Evolutionary conservation across 2,888 invertebrate genomes (phyloP), one percentile per base, ranked within the genome.

Genomic region (Lepeophtheirus nordmannii): DNA sequence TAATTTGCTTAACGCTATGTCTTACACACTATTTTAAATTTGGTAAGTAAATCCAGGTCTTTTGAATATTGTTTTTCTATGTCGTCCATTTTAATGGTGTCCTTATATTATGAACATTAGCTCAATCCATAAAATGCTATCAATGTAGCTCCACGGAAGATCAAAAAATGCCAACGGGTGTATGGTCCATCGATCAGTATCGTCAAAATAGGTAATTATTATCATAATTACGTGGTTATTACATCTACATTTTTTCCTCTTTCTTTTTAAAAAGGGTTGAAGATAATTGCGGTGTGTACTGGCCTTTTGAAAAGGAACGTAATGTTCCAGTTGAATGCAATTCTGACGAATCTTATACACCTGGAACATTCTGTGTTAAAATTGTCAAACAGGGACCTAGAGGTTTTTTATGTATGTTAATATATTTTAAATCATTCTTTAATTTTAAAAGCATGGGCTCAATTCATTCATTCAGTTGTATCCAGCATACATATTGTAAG

Each of bases 301-400:
- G 81, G 69, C 82, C 79, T 71, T 96, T 96, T 74, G 87, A 94
- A 74, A 84, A 81, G 71, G 82, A 85, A 14, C 83, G 85, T 69
- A 88, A 94, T 74, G 87, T 92, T 70, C 83, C 93, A 11, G 85
- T 93, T 1, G 93, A 96, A 73, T 96, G 96, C 75, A 89, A 85
- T 73, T 90, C 87, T n/a, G 92, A 92, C 73, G 93, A 94, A 75
- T 90, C 92, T 56, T 83, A 88, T 70, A 88, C 89, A 78, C 93
- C 93, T 23, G 96, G 94, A 10, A 89, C 92, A 2, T 94, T 96
- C 76, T 96, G 96, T 75, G 89, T 93, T 81, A 96, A 96, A 79
- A 81, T 89, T 30, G 87, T 89, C 1, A 89, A 91, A 72, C 94
- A 96, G 75, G 87, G 94, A 68, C 93, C 93, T 0, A 84, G 86